Percentiles rank a stretch among this genome's conserved stretches.
These are phyloP conservation scores for Hippasteria phrygiana DNA, from an alignment of 53 echinoderm and acorn worm genomes.

Conservation along the genomic window DNA sequence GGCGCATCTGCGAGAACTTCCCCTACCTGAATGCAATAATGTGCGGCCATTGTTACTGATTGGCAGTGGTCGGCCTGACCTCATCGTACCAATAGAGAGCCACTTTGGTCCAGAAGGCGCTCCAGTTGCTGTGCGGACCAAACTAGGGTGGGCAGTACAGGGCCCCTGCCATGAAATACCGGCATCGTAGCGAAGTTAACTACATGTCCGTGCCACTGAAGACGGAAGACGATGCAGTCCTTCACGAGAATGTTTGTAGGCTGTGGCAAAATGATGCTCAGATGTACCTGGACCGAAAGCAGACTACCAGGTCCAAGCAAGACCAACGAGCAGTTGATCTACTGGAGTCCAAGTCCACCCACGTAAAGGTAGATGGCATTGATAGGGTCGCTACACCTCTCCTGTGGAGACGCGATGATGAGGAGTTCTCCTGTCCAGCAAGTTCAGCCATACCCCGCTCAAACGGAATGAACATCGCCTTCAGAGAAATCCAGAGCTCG, in stretches of 20 bases:
- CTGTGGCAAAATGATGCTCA: slow-evolving; percentile 20
- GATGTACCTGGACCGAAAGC: slow-evolving; percentile 10
- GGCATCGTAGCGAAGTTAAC: neutral
- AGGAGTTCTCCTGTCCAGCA: too few relatives aligned
- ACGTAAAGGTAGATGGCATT: neutral
- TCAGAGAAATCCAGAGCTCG: neutral
- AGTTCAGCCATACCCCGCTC: too few relatives aligned
- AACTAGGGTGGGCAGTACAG: slow-evolving; percentile 46
- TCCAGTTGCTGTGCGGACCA: slow-evolving; percentile 25
- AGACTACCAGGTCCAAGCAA: too few relatives aligned
- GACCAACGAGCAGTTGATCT: too few relatives aligned
- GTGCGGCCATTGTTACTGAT: slow-evolving; percentile 17
- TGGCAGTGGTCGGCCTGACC: slow-evolving; percentile 31
- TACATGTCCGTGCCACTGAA: neutral
- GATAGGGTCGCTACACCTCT: neutral
- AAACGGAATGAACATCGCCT: slow-evolving; percentile 14
- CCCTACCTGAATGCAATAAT: slow-evolving; percentile 9
- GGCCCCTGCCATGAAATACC: neutral
- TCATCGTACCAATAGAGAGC: slow-evolving; percentile 22
- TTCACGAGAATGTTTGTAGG: slow-evolving; percentile 9
- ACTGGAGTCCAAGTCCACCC: neutral
- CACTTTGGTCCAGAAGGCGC: slow-evolving; percentile 36
- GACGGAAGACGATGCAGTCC: neutral
- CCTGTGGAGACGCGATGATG: neutral
- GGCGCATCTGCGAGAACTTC: slow-evolving; percentile 6